phyloP scores from a whole-genome alignment of 2,113 vertebrate genomes.

The Corynorhinus townsendii region DNA sequence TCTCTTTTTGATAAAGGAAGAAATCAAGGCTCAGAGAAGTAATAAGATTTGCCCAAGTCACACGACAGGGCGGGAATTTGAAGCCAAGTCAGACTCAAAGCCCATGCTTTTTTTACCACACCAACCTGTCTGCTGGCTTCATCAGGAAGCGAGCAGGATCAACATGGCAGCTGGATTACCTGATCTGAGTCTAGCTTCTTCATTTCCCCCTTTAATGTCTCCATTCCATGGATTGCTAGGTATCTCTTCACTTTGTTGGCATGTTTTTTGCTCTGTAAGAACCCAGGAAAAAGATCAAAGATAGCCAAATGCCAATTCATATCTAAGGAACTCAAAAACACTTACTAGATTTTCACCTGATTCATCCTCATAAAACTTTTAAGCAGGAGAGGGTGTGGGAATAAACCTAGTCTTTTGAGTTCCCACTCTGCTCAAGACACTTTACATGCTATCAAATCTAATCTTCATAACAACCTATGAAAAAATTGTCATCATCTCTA shows the following conservation, averaged over 20 bases:
- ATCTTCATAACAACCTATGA: neutral
- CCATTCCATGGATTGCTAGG: constrained; percentile 86
- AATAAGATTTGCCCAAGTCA: neutral
- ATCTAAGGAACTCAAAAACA: constrained; percentile 44
- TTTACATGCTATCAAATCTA: neutral
- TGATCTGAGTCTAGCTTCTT: constrained; percentile 80
- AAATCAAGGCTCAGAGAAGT: constrained; percentile 28
- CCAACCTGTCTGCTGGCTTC: constrained; percentile 38
- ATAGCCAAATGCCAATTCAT: constrained; percentile 50
- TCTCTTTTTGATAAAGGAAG: constrained; percentile 33
- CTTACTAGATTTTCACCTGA: constrained; percentile 15
- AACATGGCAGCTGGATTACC: constrained; percentile 71
- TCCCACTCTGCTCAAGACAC: neutral
- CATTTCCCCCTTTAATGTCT: constrained; percentile 79
- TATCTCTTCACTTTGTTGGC: constrained; percentile 95
- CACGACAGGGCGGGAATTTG: neutral
- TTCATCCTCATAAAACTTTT: constrained; percentile 13
- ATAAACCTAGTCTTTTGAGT: neutral
- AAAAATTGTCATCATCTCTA: neutral
- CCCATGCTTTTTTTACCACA: neutral
- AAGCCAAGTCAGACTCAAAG: constrained; percentile 17
- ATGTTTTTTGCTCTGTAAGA: constrained; percentile 95
- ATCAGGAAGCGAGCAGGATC: constrained; percentile 6
- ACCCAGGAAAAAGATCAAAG: constrained; percentile 69
- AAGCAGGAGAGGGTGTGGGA: neutral